Evolutionary conservation across 1,140 invertebrate genomes (phyloP).

Genomic region (Cyclargus thomasi): DNA sequence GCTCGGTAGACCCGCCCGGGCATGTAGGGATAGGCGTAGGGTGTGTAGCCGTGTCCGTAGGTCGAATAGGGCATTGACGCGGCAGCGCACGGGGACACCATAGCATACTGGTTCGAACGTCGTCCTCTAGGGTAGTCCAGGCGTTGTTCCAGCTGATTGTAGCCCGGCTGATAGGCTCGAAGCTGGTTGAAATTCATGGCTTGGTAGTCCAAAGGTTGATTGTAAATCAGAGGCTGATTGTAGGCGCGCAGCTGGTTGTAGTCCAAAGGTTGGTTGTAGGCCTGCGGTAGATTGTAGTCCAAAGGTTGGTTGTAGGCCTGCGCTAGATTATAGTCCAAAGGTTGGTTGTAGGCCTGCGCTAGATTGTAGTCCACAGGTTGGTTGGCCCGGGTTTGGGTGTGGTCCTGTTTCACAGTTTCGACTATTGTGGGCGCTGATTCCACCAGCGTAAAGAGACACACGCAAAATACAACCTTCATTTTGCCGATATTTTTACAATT

Average conservation of each 20-base stretch:
- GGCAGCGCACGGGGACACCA: constrained; percentile 28
- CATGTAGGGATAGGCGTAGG: constrained; percentile 21
- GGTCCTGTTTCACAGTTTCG: constrained; percentile 13
- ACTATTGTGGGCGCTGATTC: constrained; percentile 30
- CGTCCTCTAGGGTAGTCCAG: constrained; percentile 21
- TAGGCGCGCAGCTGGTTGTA: background rate
- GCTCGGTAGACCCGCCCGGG: constrained; percentile 21
- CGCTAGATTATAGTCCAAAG: background rate
- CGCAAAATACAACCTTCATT: constrained; percentile 43
- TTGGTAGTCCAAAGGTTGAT: background rate
- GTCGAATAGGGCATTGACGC: constrained; percentile 1
- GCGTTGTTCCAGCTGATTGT: background rate
- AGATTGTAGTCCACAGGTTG: background rate
- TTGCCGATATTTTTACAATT: constrained; percentile 33
- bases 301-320: background rate
- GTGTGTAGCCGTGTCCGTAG: constrained; percentile 10
- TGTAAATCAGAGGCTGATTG: background rate
- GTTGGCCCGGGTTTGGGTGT: background rate
- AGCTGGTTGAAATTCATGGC: background rate
- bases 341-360: background rate
- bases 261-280: background rate
- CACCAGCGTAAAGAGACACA: constrained; percentile 29
- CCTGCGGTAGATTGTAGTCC: background rate
- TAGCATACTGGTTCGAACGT: constrained; percentile 21
- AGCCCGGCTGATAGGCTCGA: background rate